Evolutionary conservation across 2,888 invertebrate species (phyloP), one percentile per base, ranked within the genome.

Genomic region (Lasiommata megera): DNA sequence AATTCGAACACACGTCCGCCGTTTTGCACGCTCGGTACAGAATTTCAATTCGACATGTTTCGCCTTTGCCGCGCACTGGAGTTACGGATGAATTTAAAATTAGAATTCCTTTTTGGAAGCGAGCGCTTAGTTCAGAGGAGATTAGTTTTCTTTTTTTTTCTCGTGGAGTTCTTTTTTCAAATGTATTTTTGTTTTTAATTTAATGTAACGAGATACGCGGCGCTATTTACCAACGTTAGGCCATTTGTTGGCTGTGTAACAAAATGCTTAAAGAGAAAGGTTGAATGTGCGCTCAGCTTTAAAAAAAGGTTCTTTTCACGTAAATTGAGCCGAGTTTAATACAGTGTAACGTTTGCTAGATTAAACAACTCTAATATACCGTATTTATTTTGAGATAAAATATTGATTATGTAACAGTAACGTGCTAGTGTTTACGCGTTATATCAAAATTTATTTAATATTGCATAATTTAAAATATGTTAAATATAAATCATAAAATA

Each of bases 21-120:
- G 71, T 77, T 77, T 73, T 72, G 75, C 77, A 79, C 80, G 83
- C 73, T 74, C 73, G 73, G 72, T 70, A 63, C 72, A 76, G 83
- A 88, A 87, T 87, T 87, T 85, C 80, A 87, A 88, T 88, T 84
- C 80, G 69, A 73, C 67, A 70, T 80, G 82, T 80, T 82, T 82
- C 83, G 77, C 72, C 76, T 77, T 76, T 76, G 74, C 80, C 81
- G 79, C 82, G 80, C 79, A 79, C 79, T 69, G 64, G 71, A 77
- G 77, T 77, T 78, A 77, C 80, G 77, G 75, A 78, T 80, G 79
- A 82, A 85, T 85, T 83, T 82, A 64, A 83, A 84, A 87, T 84
- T 79, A 77, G 79, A 79, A 82, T 77, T 79, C 70, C 72, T 61
- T 73, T 76, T 76, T 69, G 66, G 63, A 61, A 61, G 55, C 58